Evolutionary conservation across 2,888 invertebrate species (phyloP).

Genomic region (Polyommatus iphigenia): DNA sequence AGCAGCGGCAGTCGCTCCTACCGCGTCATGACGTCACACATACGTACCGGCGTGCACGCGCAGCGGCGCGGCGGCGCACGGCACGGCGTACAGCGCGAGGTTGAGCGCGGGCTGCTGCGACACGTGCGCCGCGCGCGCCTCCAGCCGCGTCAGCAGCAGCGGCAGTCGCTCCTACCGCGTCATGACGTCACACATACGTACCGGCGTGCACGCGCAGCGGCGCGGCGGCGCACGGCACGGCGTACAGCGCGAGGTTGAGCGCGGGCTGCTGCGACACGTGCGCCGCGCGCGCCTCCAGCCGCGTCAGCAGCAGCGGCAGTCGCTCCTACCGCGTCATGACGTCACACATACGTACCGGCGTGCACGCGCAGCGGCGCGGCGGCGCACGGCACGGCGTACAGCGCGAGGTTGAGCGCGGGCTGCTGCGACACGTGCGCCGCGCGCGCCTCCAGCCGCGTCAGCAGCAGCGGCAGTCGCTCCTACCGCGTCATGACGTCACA

Average conservation of each 20-base stretch:
- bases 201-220: constrained; percentile 78
- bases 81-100: constrained; percentile 90
- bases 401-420: constrained; percentile 91
- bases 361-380: constrained; percentile 81
- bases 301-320: constrained; percentile 90
- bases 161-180: constrained; percentile 86
- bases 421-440: constrained; percentile 90
- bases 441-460: constrained; percentile 93
- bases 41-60: constrained; percentile 77
- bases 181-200: constrained; percentile 85
- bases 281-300: constrained; percentile 92
- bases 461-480: constrained; percentile 88
- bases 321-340: constrained; percentile 84
- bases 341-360: constrained; percentile 83
- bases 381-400: constrained; percentile 89
- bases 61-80: constrained; percentile 86
- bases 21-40: constrained; percentile 82
- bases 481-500: constrained; percentile 83
- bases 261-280: constrained; percentile 90
- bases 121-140: constrained; percentile 92
- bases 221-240: constrained; percentile 85
- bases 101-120: constrained; percentile 91
- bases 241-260: constrained; percentile 91
- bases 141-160: constrained; percentile 91
- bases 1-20: constrained; percentile 88